Evolutionary conservation across 2,797 vertebrate genomes (phyloP).

Genomic region (Apogon hyalosoma): DNA sequence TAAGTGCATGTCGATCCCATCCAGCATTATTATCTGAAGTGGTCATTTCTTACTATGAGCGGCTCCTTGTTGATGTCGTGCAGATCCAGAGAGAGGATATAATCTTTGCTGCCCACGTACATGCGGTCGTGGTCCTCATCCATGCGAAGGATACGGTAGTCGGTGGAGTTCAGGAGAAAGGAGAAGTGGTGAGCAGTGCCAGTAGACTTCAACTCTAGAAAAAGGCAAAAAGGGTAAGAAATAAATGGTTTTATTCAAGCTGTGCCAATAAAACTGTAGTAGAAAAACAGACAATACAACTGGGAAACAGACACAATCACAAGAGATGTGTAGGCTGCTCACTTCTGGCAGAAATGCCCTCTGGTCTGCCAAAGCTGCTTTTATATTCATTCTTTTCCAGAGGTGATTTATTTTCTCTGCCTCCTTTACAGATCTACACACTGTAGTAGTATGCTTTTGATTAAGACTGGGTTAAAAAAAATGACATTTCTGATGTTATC

Average conservation of each 20-base stretch:
- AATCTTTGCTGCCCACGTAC: constrained; percentile 99
- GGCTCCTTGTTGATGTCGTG: constrained; percentile 99
- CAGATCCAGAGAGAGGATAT: constrained; percentile 95
- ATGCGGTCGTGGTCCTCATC: constrained; percentile 99
- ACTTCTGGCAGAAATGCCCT: constrained; percentile 28
- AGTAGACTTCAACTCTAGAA: constrained; percentile 92
- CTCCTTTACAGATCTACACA: constrained; percentile 28
- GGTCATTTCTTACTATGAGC: constrained; percentile 91
- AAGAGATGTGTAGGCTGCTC: constrained; percentile 48
- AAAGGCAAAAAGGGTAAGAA: constrained; percentile 30
- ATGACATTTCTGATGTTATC: too few relatives aligned
- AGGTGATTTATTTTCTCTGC: constrained; percentile 23
- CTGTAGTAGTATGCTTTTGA: too few relatives aligned
- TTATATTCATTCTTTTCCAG: constrained; percentile 11
- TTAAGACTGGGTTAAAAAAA: too few relatives aligned
- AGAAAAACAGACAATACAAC: constrained; percentile 42
- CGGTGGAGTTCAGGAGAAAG: constrained; percentile 96
- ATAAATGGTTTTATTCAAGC: constrained; percentile 49
- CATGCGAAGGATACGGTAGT: constrained; percentile 97
- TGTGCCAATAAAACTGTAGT: constrained; percentile 24
- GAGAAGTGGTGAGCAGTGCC: constrained; percentile 97
- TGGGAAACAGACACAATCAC: constrained; percentile 47
- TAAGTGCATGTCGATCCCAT: constrained; percentile 5
- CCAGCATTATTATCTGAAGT: constrained; percentile 8
- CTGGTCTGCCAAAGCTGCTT: constrained; percentile 32